Conservation (phyloP, 64 coral and sea anemone species). For the Trachythela sp. region DNA sequence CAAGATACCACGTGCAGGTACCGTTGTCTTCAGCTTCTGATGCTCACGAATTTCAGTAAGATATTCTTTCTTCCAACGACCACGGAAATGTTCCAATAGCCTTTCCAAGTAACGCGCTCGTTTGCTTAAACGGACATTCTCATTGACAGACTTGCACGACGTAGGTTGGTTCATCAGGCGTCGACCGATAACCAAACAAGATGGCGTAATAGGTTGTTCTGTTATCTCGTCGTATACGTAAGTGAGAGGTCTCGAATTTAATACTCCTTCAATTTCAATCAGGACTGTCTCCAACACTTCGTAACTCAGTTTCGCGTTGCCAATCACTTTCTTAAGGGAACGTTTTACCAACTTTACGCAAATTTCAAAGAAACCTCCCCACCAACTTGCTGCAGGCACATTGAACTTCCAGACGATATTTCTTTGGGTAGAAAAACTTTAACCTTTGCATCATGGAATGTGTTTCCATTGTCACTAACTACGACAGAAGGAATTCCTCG, state of each 20-base stretch:
- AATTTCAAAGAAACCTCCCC: conserved; percentile 47
- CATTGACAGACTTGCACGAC: not conserved
- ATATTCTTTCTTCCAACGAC: conserved; percentile 45
- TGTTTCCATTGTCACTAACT: conserved; percentile 46
- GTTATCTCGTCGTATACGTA: conserved; percentile 50
- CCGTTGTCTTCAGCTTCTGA: conserved; percentile 3
- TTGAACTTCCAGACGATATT: conserved; percentile 42
- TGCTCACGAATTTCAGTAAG: conserved; percentile 50
- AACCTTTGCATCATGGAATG: conserved; percentile 36
- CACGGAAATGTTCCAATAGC: conserved; percentile 44
- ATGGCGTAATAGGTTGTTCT: conserved; percentile 42
- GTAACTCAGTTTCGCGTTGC: conserved; percentile 35
- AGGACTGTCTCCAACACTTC: conserved; percentile 31
- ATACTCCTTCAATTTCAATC: conserved; percentile 39
- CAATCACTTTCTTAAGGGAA: conserved; percentile 7
- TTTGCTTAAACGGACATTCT: not conserved
- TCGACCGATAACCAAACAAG: conserved; percentile 41
- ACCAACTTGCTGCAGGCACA: conserved; percentile 35
- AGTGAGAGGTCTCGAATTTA: conserved; percentile 50
- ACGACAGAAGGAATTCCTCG: conserved; percentile 10
- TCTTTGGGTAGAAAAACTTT: conserved; percentile 14
- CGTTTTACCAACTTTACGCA: conserved; percentile 37
- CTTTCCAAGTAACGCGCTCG: conserved; percentile 26
- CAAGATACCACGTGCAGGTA: not conserved
- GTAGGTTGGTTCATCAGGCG: conserved; percentile 19